phyloP scores from a whole-genome alignment of 2,113 vertebrate species.

The Elephas maximus region DNA sequence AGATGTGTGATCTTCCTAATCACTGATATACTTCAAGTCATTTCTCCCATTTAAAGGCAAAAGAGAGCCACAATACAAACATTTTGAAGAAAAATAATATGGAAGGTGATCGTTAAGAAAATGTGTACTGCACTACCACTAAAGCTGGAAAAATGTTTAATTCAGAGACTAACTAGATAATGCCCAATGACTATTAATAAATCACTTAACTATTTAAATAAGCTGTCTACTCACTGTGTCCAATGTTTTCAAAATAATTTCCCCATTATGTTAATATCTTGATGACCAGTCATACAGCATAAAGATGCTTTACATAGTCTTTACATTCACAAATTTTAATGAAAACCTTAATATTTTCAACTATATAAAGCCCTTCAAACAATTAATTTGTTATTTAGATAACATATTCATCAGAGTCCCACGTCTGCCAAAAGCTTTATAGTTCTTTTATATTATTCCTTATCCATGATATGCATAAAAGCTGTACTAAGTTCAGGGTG shows the following conservation, averaged over 20 bases:
- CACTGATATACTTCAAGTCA: conserved; percentile 27
- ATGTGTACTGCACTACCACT: not conserved
- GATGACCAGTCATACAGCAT: conserved; percentile 44
- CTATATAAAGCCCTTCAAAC: conserved; percentile 43
- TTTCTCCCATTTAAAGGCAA: conserved; percentile 48
- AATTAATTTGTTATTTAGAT: conserved; percentile 47
- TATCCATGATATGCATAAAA: conserved; percentile 36
- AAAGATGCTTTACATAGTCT: conserved; percentile 47
- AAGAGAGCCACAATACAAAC: conserved; percentile 50
- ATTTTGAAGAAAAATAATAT: conserved; percentile 49
- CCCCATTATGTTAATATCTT: conserved; percentile 36
- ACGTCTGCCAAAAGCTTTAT: conserved; percentile 24
- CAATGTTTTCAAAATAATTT: conserved; percentile 66
- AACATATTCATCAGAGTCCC: conserved; percentile 28
- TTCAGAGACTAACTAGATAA: conserved; percentile 64
- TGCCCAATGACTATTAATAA: conserved; percentile 62
- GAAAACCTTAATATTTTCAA: conserved; percentile 71
- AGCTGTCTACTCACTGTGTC: conserved; percentile 16
- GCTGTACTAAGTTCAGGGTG: not conserved
- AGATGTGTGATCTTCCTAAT: not conserved
- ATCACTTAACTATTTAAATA: conserved; percentile 68
- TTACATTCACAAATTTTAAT: conserved; percentile 60
- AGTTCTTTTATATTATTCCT: conserved; percentile 5
- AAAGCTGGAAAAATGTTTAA: conserved; percentile 65
- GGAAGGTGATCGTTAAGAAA: conserved; percentile 51